Conservation (phyloP, 2,113 vertebrate species). For the Melanostigma gelatinosum region DNA sequence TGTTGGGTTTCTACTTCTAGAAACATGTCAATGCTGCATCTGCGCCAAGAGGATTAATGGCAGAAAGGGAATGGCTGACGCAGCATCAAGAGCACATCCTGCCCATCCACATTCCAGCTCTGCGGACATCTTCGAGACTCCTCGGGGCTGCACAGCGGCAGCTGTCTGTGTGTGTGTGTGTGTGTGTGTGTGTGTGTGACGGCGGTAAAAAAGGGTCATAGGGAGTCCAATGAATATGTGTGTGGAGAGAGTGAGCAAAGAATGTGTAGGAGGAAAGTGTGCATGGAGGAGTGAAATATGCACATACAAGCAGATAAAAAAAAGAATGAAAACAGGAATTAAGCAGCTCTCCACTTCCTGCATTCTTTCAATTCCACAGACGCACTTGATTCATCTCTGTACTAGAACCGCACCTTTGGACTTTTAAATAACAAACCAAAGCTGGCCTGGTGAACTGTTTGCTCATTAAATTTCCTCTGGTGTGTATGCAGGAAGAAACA, state of each 20-base stretch:
- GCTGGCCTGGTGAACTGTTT: constrained; percentile 7
- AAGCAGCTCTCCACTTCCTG: constrained; percentile 42
- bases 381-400: constrained; percentile 10
- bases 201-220: constrained; percentile 18
- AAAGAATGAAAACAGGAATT: constrained; percentile 11
- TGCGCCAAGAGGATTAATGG: constrained; percentile 30
- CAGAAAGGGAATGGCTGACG: constrained; percentile 28
- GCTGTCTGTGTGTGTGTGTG: constrained; percentile 43
- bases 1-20: constrained; percentile 11
- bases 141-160: constrained; percentile 46
- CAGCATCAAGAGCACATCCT: constrained; percentile 33
- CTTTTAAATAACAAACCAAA: constrained; percentile 9
- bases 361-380: constrained; percentile 55
- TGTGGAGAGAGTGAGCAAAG: background rate
- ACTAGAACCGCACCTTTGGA: constrained; percentile 21
- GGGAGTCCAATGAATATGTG: constrained; percentile 1
- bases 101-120: constrained; percentile 60
- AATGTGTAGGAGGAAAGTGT: constrained; percentile 29
- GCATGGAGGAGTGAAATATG: background rate
- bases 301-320: background rate
- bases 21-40: constrained; percentile 2
- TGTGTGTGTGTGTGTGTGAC: background rate
- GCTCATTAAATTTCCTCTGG: constrained; percentile 38
- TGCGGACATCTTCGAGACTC: constrained; percentile 40
- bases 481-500: constrained; percentile 22